A percentile compares a stretch with the other conserved stretches of the same genome.
Conservation (phyloP, 2,113 vertebrate genomes). For the Lycocorax pyrrhopterus region DNA sequence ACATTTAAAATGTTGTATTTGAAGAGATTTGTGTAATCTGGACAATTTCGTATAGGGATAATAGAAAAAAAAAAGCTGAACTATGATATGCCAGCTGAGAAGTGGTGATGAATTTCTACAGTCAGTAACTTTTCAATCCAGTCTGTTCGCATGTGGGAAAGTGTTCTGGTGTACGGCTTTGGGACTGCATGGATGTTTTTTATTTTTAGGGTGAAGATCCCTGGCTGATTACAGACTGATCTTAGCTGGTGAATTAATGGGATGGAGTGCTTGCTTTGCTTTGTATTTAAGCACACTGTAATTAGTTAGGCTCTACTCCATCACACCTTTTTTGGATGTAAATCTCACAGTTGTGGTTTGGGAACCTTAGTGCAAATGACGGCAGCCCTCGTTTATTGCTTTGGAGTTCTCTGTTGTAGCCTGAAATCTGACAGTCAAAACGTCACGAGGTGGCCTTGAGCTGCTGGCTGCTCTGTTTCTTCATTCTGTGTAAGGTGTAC, state of each 20-base stretch:
- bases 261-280: neutral
- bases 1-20: neutral
- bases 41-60: neutral
- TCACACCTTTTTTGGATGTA: neutral
- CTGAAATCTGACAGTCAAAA: neutral
- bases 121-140: neutral
- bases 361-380: neutral
- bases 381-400: neutral
- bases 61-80: neutral
- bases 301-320: neutral
- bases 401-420: neutral
- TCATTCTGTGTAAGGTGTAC: neutral
- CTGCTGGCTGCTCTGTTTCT: neutral
- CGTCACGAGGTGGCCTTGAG: neutral
- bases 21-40: neutral
- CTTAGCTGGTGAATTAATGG: neutral
- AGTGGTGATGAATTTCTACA: neutral
- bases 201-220: neutral
- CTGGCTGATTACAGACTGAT: neutral
- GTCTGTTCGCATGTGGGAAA: neutral
- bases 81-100: neutral
- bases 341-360: neutral
- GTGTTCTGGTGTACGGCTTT: neutral
- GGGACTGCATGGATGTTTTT: neutral
- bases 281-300: neutral